Evolutionary conservation across 2,888 invertebrate genomes (phyloP).

Genomic region (Monochamus alternatus): DNA sequence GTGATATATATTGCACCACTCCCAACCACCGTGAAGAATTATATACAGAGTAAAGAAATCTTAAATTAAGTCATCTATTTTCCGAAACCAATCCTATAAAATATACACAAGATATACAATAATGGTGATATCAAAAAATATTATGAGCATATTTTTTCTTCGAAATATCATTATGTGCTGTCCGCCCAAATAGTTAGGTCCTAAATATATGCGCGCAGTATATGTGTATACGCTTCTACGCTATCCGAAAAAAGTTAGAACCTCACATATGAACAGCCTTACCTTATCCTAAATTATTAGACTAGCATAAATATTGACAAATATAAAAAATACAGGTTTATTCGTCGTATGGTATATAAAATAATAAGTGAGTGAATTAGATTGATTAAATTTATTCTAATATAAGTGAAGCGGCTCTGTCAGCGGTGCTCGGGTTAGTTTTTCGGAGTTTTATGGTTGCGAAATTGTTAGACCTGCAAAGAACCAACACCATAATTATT

Average conservation of each 20-base stretch:
- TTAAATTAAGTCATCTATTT: slow-evolving; percentile 37
- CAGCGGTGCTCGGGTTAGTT: slow-evolving; percentile 83
- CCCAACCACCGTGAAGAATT: slow-evolving; percentile 69
- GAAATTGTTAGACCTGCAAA: slow-evolving; percentile 87
- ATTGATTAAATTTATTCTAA: slow-evolving; percentile 42
- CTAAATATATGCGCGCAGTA: slow-evolving; percentile 7
- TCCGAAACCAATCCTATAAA: slow-evolving; percentile 16
- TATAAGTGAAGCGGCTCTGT: slow-evolving; percentile 83
- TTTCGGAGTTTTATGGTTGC: slow-evolving; percentile 92
- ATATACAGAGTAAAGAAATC: slow-evolving; percentile 59
- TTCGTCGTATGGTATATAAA: slow-evolving; percentile 8
- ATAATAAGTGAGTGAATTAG: slow-evolving; percentile 22
- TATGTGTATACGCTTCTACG: background rate
- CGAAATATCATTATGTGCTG: slow-evolving; percentile 10
- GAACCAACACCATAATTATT: slow-evolving; percentile 43
- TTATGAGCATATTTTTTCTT: slow-evolving; percentile 37
- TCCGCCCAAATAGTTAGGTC: background rate
- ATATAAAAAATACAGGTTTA: slow-evolving; percentile 26
- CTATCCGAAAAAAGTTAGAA: slow-evolving; percentile 6
- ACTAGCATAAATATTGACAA: slow-evolving; percentile 40
- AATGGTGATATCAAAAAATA: slow-evolving; percentile 45
- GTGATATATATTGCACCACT: slow-evolving; percentile 69
- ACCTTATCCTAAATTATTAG: slow-evolving; percentile 34
- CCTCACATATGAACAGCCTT: background rate
- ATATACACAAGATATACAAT: slow-evolving; percentile 38